These are phyloP conservation scores for Penaeus japonicus DNA, from an alignment of 1,140 invertebrate genomes.

Conservation along the genomic window DNA sequence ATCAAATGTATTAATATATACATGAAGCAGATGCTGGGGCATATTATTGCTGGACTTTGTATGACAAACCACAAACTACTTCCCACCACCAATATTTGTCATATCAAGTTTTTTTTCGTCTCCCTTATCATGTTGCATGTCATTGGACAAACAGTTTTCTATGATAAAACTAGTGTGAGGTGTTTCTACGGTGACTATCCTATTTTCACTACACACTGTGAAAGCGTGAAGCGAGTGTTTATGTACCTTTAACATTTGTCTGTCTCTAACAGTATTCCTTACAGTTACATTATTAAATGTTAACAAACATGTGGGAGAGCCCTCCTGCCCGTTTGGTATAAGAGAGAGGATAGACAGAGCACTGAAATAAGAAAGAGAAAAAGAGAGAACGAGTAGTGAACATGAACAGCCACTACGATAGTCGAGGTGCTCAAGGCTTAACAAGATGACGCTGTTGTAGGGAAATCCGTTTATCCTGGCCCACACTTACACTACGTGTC, in stretches of 20 bases:
- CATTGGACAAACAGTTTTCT: too few species aligned
- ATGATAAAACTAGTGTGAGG: too few species aligned
- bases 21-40: too few species aligned
- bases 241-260: background rate
- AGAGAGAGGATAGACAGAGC: background rate
- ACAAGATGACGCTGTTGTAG: slow-evolving; percentile 23
- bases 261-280: background rate
- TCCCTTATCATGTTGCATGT: too few species aligned
- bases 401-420: slow-evolving; percentile 37
- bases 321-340: slow-evolving; percentile 38
- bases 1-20: too few species aligned
- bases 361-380: background rate
- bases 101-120: too few species aligned
- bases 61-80: too few species aligned
- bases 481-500: slow-evolving; percentile 2
- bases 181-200: background rate
- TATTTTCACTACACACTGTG: background rate
- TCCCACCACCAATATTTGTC: too few species aligned
- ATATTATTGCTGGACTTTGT: too few species aligned
- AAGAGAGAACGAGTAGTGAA: slow-evolving; percentile 4
- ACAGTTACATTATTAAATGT: background rate
- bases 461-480: slow-evolving; percentile 40
- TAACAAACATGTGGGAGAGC: background rate
- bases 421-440: slow-evolving; percentile 19
- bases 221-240: background rate